Conservation (phyloP, 2,113 vertebrate genomes). For the Corythornis cristatus region DNA sequence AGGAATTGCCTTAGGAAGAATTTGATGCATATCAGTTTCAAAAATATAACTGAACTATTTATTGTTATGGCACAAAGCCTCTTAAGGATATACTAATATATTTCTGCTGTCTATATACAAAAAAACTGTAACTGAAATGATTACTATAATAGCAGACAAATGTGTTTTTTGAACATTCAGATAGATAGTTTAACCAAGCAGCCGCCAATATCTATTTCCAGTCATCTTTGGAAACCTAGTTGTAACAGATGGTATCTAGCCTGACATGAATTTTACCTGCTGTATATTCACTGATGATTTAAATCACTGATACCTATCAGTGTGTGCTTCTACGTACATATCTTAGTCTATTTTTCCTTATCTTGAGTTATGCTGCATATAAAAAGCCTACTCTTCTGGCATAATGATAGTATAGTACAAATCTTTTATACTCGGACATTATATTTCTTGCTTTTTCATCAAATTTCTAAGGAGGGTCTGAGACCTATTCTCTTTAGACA, state of each 20-base stretch:
- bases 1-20: constrained; percentile 71
- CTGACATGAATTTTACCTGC: constrained; percentile 32
- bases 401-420: background rate
- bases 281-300: background rate
- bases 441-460: background rate
- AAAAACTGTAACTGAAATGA: background rate
- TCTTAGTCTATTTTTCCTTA: background rate
- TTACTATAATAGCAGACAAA: constrained; percentile 10
- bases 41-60: constrained; percentile 55
- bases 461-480: background rate
- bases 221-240: background rate
- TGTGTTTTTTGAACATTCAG: constrained; percentile 7
- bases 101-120: constrained; percentile 13
- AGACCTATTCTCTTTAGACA: background rate
- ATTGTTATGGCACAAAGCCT: constrained; percentile 53
- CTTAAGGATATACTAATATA: constrained; percentile 50
- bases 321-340: background rate
- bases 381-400: background rate
- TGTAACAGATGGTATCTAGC: constrained; percentile 7
- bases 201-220: constrained; percentile 13
- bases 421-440: background rate
- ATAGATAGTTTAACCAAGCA: constrained; percentile 12
- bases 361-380: background rate
- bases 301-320: background rate
- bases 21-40: constrained; percentile 69